Percentiles rank a stretch among this genome's conserved stretches.
phyloP scores from a whole-genome alignment of 2,888 invertebrate genomes.

The Pimpla rufipes region DNA sequence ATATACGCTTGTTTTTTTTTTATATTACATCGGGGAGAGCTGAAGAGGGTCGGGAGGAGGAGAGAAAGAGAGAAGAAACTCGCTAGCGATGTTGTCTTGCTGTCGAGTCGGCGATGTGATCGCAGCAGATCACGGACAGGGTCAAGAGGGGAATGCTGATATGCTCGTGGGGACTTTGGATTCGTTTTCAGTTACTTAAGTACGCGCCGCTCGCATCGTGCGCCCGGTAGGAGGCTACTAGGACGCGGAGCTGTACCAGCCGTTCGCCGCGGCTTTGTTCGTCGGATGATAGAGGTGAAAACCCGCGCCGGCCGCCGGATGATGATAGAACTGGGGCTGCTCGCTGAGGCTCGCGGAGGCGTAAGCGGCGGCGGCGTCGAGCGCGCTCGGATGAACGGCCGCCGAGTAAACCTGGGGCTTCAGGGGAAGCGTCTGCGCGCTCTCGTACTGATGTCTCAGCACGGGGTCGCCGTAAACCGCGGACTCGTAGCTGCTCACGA shows the following conservation, averaged over 20 bases:
- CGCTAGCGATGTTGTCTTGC: conserved; percentile 27
- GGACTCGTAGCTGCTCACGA: conserved; percentile 89
- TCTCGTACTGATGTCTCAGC: conserved; percentile 86
- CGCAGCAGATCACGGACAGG: conserved; percentile 7
- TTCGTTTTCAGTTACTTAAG: conserved; percentile 76
- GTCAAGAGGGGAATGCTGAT: conserved; percentile 48
- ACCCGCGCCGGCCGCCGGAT: conserved; percentile 89
- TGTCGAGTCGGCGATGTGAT: conserved; percentile 16
- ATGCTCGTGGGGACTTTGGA: conserved; percentile 75
- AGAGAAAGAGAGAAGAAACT: background rate
- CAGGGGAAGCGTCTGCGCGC: conserved; percentile 90
- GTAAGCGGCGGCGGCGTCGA: conserved; percentile 88
- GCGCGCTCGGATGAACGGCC: conserved; percentile 85
- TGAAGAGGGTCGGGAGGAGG: background rate
- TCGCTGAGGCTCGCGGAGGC: conserved; percentile 88
- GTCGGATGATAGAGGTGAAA: conserved; percentile 95
- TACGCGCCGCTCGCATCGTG: conserved; percentile 77
- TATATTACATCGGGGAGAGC: conserved; percentile 54
- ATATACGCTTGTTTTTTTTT: conserved; percentile 51
- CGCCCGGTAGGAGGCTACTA: conserved; percentile 85
- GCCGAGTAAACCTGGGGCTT: conserved; percentile 95
- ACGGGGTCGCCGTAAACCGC: conserved; percentile 86
- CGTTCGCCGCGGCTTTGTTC: conserved; percentile 90
- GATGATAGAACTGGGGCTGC: conserved; percentile 95
- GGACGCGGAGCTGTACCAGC: conserved; percentile 93